phyloP scores from a whole-genome alignment of 2,113 vertebrate genomes.

The Crotalus horridus region DNA sequence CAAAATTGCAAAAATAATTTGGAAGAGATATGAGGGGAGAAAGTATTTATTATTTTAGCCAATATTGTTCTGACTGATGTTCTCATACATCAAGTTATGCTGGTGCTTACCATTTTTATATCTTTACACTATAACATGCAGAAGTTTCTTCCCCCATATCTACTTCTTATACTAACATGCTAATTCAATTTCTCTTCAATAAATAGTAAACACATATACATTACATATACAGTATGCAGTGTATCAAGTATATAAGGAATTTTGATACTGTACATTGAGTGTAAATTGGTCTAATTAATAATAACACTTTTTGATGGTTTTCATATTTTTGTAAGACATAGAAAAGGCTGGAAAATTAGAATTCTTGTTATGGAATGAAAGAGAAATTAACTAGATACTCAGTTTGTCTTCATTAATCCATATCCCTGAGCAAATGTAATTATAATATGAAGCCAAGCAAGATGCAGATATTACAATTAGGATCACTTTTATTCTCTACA shows the following conservation, averaged over 20 bases:
- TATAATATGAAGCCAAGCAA: background rate
- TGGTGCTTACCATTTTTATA: background rate
- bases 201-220: background rate
- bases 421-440: background rate
- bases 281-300: background rate
- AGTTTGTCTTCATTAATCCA: background rate
- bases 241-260: background rate
- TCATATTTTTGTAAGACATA: background rate
- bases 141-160: background rate
- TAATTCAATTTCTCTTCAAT: background rate
- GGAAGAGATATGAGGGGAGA: background rate
- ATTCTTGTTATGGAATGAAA: background rate
- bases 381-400: background rate
- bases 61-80: background rate
- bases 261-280: background rate
- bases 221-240: background rate
- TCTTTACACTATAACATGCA: background rate
- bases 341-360: background rate
- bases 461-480: background rate
- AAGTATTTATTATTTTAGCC: background rate
- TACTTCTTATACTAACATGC: background rate
- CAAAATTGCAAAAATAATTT: background rate
- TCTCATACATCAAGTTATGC: background rate
- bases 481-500: background rate
- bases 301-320: background rate